Evolutionary conservation across 2,888 invertebrate species (phyloP), one percentile per base, ranked within the genome.

Genomic region (Oxyteleia sp.): DNA sequence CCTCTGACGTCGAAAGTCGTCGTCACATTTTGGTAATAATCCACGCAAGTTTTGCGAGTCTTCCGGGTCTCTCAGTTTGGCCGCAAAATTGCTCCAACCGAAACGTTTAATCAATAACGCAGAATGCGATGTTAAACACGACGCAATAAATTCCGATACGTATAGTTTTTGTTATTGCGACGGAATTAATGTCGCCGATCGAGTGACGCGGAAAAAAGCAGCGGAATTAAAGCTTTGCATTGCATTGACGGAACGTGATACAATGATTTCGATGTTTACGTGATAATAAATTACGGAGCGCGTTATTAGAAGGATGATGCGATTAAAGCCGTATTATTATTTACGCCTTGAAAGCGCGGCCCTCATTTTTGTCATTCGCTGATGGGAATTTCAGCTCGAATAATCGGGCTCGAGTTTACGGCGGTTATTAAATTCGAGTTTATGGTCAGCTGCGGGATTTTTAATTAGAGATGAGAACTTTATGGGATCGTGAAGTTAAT

Each of bases 121-220:
- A n/a, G n/a, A n/a, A n/a, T n/a, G n/a, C n/a, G n/a, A n/a, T n/a
- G n/a, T n/a, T n/a, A 29, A 41, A 10, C 41, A 43, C 49, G n/a
- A n/a, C 0, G 35, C 41, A 41, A 68, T 53, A 68, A 68, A 64
- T 64, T 35, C 26, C 3, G 26, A 26, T 5, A 26, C 51, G 4
- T 51, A 23, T 16, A 13, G 2, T 18, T 32, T 66, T 51, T 66
- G 23, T 38, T 49, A 47, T 35, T 35, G 49, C 49, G 20, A 15
- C 23, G 11, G 26, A 41, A 57, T 71, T 47, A 47, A 59, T 71
- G 47, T 49, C 26, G n/a, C 45, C 23, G 59, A 59, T 71, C 38
- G 59, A 59, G 59, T 38, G 57, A 38, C 35, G 38, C 41, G 23
- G 32, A 49, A 57, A 71, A 71, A 71, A 38, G 47, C 45, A 35